Evolutionary conservation across 2,888 invertebrate genomes (phyloP).

Genomic region (Gerosis bhagava): DNA sequence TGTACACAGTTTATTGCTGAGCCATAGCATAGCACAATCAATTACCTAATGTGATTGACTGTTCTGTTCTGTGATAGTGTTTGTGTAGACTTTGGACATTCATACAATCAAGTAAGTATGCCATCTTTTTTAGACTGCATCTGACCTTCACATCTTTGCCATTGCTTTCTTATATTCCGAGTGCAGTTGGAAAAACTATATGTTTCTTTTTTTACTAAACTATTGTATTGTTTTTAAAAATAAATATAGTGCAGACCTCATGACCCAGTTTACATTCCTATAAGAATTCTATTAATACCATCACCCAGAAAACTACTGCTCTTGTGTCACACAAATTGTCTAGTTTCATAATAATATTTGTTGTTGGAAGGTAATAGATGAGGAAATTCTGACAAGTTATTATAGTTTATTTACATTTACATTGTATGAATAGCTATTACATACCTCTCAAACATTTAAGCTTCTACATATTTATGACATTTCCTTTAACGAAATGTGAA

Average conservation of each 20-base stretch:
- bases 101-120: slow-evolving; percentile 22
- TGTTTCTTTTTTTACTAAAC: too few relatives aligned
- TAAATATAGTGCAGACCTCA: slow-evolving; percentile 58
- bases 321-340: slow-evolving; percentile 48
- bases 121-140: slow-evolving; percentile 6
- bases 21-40: slow-evolving; percentile 51
- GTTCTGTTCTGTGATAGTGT: too few relatives aligned
- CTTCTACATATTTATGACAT: too few relatives aligned
- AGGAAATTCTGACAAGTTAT: too few relatives aligned
- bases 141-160: slow-evolving; percentile 20
- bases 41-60: slow-evolving; percentile 34
- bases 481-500: too few relatives aligned
- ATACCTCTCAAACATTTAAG: too few relatives aligned
- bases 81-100: slow-evolving; percentile 39
- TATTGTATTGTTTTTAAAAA: slow-evolving; percentile 24
- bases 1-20: slow-evolving; percentile 32
- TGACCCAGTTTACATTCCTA: slow-evolving; percentile 70
- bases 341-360: too few relatives aligned
- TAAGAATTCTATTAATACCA: slow-evolving; percentile 64
- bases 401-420: too few relatives aligned
- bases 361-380: too few relatives aligned
- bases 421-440: too few relatives aligned
- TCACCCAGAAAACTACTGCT: slow-evolving; percentile 54
- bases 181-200: too few relatives aligned
- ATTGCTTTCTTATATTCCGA: too few relatives aligned